These are phyloP conservation scores for Streptopelia turtur DNA, from an alignment of 2,797 vertebrate genomes.

Conservation along the genomic window DNA sequence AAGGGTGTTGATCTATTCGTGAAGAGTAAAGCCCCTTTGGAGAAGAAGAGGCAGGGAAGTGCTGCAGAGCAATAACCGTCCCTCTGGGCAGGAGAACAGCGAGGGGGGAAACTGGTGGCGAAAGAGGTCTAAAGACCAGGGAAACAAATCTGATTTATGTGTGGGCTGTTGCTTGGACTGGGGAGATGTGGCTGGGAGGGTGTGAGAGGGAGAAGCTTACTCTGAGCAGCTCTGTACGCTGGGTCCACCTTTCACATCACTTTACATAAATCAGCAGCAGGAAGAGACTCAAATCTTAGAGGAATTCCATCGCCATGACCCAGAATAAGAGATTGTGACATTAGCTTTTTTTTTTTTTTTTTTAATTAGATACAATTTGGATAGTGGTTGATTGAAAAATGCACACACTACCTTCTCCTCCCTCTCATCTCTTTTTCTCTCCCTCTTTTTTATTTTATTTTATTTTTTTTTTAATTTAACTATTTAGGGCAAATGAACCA, in stretches of 20 bases:
- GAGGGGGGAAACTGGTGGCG: neutral
- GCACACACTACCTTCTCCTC: neutral
- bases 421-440: too few species aligned
- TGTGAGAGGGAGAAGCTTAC: slow-evolving; percentile 16
- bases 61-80: neutral
- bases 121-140: neutral
- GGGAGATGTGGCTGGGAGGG: neutral
- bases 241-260: slow-evolving; percentile 44
- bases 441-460: accelerated
- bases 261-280: slow-evolving; percentile 57
- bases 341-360: slow-evolving; percentile 33
- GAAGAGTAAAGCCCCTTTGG: neutral
- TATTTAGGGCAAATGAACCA: neutral
- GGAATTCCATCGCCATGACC: slow-evolving; percentile 70
- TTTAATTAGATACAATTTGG: slow-evolving; percentile 67
- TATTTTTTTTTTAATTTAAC: neutral
- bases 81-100: neutral
- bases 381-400: slow-evolving; percentile 31
- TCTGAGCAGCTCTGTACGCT: neutral
- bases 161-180: neutral
- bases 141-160: slow-evolving; percentile 33
- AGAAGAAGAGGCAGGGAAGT: neutral
- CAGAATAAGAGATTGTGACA: slow-evolving; percentile 65
- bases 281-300: slow-evolving; percentile 27
- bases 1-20: neutral